These are phyloP conservation scores for Epinephelus cyanopodus DNA, from an alignment of 2,113 vertebrate genomes.

Conservation along the genomic window DNA sequence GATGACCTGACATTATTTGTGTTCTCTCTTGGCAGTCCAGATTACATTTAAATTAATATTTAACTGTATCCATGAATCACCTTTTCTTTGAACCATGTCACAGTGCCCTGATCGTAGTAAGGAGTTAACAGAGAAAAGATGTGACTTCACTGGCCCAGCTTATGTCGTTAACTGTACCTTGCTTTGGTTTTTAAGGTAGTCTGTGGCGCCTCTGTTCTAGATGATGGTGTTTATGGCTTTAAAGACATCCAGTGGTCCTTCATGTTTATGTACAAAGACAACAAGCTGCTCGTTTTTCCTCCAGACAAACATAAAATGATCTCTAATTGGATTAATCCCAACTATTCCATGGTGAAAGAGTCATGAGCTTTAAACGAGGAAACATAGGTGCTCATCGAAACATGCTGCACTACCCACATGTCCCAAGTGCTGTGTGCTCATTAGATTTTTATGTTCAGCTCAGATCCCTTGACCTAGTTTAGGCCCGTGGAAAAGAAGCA, in stretches of 20 bases:
- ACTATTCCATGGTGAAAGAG: conserved; percentile 23
- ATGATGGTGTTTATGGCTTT: not conserved
- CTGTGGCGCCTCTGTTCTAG: not conserved
- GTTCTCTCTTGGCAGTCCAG: not conserved
- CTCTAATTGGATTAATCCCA: conserved; percentile 37
- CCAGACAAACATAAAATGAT: not conserved
- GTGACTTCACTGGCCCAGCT: not conserved
- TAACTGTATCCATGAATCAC: not conserved
- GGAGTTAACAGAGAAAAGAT: not conserved
- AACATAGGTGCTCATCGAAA: conserved; percentile 46
- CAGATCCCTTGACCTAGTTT: conserved; percentile 64
- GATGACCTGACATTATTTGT: conserved; percentile 4
- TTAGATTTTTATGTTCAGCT: conserved; percentile 67
- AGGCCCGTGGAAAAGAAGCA: conserved; percentile 19
- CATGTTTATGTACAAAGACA: conserved; percentile 6
- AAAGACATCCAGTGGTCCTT: not conserved
- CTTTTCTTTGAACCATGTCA: conserved; percentile 1
- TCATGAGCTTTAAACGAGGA: conserved; percentile 33
- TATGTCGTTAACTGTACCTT: not conserved
- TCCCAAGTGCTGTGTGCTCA: conserved; percentile 67
- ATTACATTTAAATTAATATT: not conserved
- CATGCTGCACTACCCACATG: conserved; percentile 27
- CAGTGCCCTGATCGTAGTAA: not conserved
- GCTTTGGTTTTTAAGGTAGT: not conserved
- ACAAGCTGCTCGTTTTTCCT: not conserved